Evolutionary conservation across 2,113 vertebrate species (phyloP), one percentile per base, ranked within the genome.

Genomic region (Pimephales promelas): DNA sequence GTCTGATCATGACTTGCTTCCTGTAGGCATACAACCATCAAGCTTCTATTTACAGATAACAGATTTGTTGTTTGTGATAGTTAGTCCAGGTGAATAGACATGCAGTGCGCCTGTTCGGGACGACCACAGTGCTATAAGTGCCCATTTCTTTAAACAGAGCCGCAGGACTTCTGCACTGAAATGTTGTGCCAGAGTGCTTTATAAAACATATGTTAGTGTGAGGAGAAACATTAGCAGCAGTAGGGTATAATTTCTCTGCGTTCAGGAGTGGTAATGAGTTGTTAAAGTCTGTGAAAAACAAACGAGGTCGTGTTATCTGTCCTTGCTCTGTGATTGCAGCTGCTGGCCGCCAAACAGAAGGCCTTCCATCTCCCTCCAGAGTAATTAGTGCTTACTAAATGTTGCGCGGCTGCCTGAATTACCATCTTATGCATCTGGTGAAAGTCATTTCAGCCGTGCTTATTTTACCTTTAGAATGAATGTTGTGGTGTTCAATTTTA

Each of bases 341-440:
- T 40, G 68, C 80, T 57, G 80, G 59, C 16, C 56, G 26, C 68
- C 61, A 56, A 70, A 57, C 52, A 83, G 70, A 80, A 81, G 72
- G 52, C 61, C 76, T 56, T 78, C 77, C 54, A 45, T 72, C 82
- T 81, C 84, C 82, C 87, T 34, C 77, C 52, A 73, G 83, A 82
- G 82, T 81, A 79, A 78, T 87, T 72, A 87, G 66, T 66, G 45
- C 71, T 87, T 43, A 34, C 82, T 83, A 68, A 70, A 79, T 36
- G 70, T 49, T 28, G 57, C 56, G 45, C 22, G 45, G 10, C 31
- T 66, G 62, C 54, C 68, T 57, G 57, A 68, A 52, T 80, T 83
- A 72, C 22, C 66, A n/a, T 54, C 66, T 40, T n/a, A 45, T 28
- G 24, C 72, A 82, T 24, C 62, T 83, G 54, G n/a, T 43, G 54